These are phyloP conservation scores for Pantherophis alleghaniensis DNA, from an alignment of 2,797 vertebrate species.

Conservation along the genomic window DNA sequence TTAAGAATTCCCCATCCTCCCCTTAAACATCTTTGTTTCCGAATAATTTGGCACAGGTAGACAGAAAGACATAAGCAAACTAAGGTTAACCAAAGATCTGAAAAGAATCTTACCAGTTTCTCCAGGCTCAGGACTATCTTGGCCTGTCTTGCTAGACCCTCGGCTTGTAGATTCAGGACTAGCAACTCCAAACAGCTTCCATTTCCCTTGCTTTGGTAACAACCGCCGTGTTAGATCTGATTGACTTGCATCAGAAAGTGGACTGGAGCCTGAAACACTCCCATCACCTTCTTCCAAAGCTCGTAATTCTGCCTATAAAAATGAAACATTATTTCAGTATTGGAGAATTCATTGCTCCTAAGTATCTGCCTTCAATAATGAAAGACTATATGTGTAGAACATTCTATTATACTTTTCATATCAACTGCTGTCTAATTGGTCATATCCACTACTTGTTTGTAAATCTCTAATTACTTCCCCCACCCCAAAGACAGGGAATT, in stretches of 20 bases:
- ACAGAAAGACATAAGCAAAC: not conserved
- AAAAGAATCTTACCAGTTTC: constrained; percentile 68
- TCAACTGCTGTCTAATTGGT: not conserved
- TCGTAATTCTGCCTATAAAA: constrained; percentile 87
- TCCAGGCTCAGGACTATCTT: constrained; percentile 76
- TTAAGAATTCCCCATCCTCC: not conserved
- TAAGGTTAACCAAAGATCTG: not conserved
- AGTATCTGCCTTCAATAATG: not conserved
- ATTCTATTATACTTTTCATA: not conserved
- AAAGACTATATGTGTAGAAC: not conserved
- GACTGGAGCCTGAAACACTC: constrained; percentile 90
- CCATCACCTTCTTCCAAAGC: constrained; percentile 95
- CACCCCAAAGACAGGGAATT: not conserved
- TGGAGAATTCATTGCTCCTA: not conserved
- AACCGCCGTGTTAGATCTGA: constrained; percentile 75
- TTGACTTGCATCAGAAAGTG: constrained; percentile 86
- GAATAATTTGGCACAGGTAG: not conserved
- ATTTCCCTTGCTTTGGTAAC: constrained; percentile 81
- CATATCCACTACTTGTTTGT: not conserved
- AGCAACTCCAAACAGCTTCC: constrained; percentile 88
- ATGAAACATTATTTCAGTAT: not conserved
- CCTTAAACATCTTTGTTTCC: not conserved
- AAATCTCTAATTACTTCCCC: not conserved
- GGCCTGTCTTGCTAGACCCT: constrained; percentile 80
- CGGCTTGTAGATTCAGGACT: constrained; percentile 88